These are phyloP conservation scores for Lagorchestes hirsutus DNA, from an alignment of 2,797 vertebrate genomes.

Conservation along the genomic window DNA sequence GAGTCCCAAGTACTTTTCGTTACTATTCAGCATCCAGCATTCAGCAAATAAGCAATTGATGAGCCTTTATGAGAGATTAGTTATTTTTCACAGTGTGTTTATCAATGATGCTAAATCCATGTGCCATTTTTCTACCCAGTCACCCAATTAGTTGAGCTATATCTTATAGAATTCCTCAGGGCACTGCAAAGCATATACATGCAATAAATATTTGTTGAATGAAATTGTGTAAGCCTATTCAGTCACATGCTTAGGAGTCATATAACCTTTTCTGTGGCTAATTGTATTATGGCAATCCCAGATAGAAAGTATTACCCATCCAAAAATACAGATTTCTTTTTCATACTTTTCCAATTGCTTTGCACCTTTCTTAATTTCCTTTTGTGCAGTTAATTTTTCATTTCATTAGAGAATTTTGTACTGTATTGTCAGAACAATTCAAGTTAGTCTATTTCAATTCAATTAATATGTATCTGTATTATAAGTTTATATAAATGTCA, in stretches of 20 bases:
- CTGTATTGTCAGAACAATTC: not conserved
- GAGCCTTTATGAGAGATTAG: not conserved
- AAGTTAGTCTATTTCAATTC: not conserved
- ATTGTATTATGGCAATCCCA: not conserved
- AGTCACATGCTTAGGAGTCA: not conserved
- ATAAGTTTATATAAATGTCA: conserved; percentile 6
- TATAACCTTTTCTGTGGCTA: not conserved
- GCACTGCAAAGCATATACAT: not conserved
- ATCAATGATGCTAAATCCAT: not conserved
- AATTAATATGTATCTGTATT: not conserved
- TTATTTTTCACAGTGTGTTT: not conserved
- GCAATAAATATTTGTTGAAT: conserved; percentile 14
- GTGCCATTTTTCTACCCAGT: not conserved
- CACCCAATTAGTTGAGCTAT: not conserved
- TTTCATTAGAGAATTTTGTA: not conserved
- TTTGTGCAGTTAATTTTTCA: not conserved
- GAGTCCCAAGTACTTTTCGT: conserved; percentile 41
- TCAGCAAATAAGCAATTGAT: not conserved
- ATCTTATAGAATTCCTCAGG: not conserved
- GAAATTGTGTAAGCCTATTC: not conserved
- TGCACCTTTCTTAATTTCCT: not conserved
- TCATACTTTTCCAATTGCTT: not conserved
- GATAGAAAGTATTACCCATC: not conserved
- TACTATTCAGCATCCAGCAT: conserved; percentile 3
- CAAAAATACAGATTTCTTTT: not conserved